Evolutionary conservation across 2,797 vertebrate genomes (phyloP).

Genomic region (Miichthys miiuy): DNA sequence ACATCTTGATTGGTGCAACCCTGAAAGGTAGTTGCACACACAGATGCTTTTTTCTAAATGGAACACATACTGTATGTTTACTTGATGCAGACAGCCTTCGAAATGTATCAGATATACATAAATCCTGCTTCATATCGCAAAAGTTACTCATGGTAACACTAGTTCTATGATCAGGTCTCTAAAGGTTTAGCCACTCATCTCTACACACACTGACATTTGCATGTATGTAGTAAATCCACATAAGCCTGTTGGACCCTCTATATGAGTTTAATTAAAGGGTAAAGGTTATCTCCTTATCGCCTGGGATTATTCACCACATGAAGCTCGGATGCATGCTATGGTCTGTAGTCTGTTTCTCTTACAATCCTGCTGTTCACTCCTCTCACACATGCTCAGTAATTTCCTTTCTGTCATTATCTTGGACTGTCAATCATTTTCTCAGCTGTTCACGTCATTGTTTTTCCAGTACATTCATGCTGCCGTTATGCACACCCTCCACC

Average conservation of each 20-base stretch:
- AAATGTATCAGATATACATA: slow-evolving; percentile 67
- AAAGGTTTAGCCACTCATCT: slow-evolving; percentile 16
- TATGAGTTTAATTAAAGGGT: slow-evolving; percentile 49
- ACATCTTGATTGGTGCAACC: slow-evolving; percentile 88
- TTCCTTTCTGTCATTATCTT: too few relatives aligned
- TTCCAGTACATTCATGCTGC: too few relatives aligned
- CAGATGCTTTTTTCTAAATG: slow-evolving; percentile 91
- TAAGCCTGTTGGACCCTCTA: slow-evolving; percentile 45
- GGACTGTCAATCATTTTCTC: too few relatives aligned
- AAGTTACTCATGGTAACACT: slow-evolving; percentile 17
- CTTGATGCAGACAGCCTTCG: slow-evolving; percentile 86
- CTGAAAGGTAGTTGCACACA: slow-evolving; percentile 84
- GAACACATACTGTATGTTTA: slow-evolving; percentile 88
- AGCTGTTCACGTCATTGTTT: too few relatives aligned
- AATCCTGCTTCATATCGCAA: slow-evolving; percentile 35
- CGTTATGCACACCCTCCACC: too few relatives aligned
- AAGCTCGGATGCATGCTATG: too few relatives aligned
- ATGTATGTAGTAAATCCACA: slow-evolving; percentile 40
- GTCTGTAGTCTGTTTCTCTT: too few relatives aligned
- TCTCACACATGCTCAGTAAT: too few relatives aligned
- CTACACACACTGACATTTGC: slow-evolving; percentile 39
- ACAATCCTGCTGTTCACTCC: too few relatives aligned
- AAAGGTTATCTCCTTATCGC: slow-evolving; percentile 11
- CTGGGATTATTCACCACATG: too few relatives aligned
- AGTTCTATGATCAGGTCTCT: slow-evolving; percentile 21